Conservation (phyloP, 2,797 vertebrate species). For the Anguilla obscura region DNA sequence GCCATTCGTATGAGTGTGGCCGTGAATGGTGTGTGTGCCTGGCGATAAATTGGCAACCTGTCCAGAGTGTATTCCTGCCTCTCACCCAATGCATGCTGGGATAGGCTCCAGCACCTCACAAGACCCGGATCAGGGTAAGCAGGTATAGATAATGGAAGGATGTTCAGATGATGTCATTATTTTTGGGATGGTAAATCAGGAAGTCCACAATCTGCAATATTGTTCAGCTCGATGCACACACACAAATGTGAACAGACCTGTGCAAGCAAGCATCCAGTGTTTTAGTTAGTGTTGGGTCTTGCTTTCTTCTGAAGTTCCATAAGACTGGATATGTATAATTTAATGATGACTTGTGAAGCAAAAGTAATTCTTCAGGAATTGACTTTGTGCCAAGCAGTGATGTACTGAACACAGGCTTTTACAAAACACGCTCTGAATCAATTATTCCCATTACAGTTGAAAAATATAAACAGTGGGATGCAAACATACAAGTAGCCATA, state of each 20-base stretch:
- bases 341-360: not conserved
- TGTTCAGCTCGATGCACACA: not conserved
- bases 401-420: not conserved
- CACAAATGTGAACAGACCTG: not conserved
- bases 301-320: not conserved
- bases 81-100: too few relatives aligned
- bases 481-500: not conserved
- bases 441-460: not conserved
- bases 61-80: too few relatives aligned
- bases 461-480: not conserved
- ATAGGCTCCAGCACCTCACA: too few relatives aligned
- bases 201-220: not conserved
- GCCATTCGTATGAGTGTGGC: too few relatives aligned
- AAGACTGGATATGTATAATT: not conserved
- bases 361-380: not conserved
- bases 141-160: too few relatives aligned
- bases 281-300: not conserved
- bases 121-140: too few relatives aligned
- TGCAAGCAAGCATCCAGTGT: conserved; percentile 6
- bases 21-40: too few relatives aligned
- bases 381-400: not conserved
- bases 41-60: too few relatives aligned
- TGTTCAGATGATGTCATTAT: not conserved
- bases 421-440: not conserved
- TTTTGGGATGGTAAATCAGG: not conserved